Percentiles rank a stretch among this genome's conserved stretches.
Evolutionary conservation across 2,797 vertebrate species (phyloP).

Genomic region (Hoplostethus atlanticus): DNA sequence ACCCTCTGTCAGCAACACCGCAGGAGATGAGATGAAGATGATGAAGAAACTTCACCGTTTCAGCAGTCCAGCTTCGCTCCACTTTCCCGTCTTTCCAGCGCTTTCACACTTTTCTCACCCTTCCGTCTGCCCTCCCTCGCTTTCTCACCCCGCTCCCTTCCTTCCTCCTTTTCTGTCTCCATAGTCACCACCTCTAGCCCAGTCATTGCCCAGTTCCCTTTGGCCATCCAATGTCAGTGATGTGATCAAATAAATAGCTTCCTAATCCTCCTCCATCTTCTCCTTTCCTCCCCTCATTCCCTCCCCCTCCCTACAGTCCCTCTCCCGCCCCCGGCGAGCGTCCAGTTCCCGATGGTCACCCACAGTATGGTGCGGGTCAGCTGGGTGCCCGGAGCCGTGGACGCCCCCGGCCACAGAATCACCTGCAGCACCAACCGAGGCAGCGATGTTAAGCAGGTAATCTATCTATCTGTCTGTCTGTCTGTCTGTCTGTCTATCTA

Average conservation of each 20-base stretch:
- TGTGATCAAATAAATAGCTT: neutral
- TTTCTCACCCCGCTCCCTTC: too few relatives aligned
- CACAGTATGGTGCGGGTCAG: conserved; percentile 88
- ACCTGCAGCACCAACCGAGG: conserved; percentile 89
- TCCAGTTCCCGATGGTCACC: conserved; percentile 89
- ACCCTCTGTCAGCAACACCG: neutral
- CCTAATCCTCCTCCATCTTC: neutral
- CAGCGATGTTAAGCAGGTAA: conserved; percentile 88
- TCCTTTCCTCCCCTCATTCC: neutral
- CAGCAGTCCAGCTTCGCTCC: too few relatives aligned
- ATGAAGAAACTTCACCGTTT: too few relatives aligned
- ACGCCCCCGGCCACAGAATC: conserved; percentile 83
- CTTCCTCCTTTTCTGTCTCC: neutral
- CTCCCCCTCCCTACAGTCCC: conserved; percentile 76
- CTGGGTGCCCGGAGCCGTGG: conserved; percentile 83
- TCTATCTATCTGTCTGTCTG: too few relatives aligned
- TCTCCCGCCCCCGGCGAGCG: conserved; percentile 78
- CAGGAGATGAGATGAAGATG: neutral
- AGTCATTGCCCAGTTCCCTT: too few relatives aligned
- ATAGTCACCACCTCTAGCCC: too few relatives aligned
- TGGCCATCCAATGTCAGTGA: neutral
- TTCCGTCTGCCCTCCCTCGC: too few relatives aligned
- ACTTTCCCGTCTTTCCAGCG: too few relatives aligned
- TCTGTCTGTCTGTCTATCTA: too few relatives aligned
- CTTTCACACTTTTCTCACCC: too few relatives aligned